Evolutionary conservation across 2,888 invertebrate species (phyloP).

Genomic region (Beris morrisii): DNA sequence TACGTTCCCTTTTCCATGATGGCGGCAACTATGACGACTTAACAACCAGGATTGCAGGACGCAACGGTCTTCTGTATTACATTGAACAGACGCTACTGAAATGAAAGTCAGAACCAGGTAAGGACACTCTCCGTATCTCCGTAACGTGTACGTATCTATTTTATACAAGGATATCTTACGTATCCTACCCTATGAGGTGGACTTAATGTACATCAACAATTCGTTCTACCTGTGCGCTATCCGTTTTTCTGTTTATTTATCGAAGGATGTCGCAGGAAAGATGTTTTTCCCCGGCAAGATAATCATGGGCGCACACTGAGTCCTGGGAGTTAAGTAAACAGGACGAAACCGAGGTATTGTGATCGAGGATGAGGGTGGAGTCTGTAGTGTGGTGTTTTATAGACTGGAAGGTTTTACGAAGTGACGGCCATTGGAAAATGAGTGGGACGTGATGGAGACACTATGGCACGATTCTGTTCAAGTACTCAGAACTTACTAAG

Average conservation of each 20-base stretch:
- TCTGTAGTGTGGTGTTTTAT: background rate
- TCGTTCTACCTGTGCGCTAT: background rate
- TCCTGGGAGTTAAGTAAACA: background rate
- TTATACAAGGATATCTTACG: no score
- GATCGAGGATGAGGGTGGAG: background rate
- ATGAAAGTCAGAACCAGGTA: no score
- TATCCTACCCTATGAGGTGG: no score
- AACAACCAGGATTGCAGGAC: no score
- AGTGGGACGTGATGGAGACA: no score
- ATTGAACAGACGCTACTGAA: no score
- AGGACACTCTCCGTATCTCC: no score
- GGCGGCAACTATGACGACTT: background rate
- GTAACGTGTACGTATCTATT: no score
- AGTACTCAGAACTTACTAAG: no score
- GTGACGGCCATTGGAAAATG: constrained; percentile 11
- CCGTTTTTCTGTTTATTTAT: background rate
- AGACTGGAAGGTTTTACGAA: constrained; percentile 21
- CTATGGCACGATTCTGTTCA: no score
- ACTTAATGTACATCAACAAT: no score
- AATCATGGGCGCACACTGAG: background rate
- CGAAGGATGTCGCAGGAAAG: constrained; percentile 7
- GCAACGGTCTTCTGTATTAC: no score
- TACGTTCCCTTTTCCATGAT: constrained; percentile 24
- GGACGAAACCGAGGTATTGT: constrained; percentile 8
- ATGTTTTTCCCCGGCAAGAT: background rate